These are phyloP conservation scores for Peribatodes rhomboidaria DNA, from an alignment of 2,888 invertebrate species.

Conservation along the genomic window DNA sequence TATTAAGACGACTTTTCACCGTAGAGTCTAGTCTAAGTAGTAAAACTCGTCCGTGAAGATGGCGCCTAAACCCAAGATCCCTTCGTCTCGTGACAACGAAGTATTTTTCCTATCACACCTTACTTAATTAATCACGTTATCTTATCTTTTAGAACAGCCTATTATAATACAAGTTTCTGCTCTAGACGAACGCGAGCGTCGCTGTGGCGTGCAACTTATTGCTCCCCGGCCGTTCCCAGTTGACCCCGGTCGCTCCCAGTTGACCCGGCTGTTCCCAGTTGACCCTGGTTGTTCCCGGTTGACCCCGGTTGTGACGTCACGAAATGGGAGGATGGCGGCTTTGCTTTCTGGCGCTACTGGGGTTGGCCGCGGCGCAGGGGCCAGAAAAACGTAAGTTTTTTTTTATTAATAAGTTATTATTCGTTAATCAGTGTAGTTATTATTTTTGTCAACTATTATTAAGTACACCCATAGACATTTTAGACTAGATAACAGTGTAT, in stretches of 20 bases:
- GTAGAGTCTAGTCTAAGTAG: too few species aligned
- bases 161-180: conserved; percentile 65
- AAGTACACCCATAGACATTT: too few species aligned
- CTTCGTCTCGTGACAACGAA: conserved; percentile 75
- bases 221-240: conserved; percentile 45
- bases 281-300: conserved; percentile 18
- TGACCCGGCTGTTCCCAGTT: conserved; percentile 36
- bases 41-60: conserved; percentile 2
- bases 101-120: conserved; percentile 76
- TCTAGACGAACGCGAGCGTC: conserved; percentile 65
- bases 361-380: conserved; percentile 61
- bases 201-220: conserved; percentile 52
- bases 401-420: background rate
- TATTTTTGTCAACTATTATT: background rate
- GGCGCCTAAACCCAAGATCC: conserved; percentile 26
- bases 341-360: conserved; percentile 57
- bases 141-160: conserved; percentile 62
- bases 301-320: conserved; percentile 37
- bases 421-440: too few species aligned
- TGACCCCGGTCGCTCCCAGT: conserved; percentile 25
- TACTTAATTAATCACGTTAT: conserved; percentile 76
- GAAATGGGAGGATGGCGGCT: conserved; percentile 54
- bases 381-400: conserved; percentile 71
- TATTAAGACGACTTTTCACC: too few species aligned
- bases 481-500: background rate